Percentiles rank a stretch among this genome's conserved stretches.
Conservation (phyloP, 2,888 invertebrate species). For the Agrochola macilenta region DNA sequence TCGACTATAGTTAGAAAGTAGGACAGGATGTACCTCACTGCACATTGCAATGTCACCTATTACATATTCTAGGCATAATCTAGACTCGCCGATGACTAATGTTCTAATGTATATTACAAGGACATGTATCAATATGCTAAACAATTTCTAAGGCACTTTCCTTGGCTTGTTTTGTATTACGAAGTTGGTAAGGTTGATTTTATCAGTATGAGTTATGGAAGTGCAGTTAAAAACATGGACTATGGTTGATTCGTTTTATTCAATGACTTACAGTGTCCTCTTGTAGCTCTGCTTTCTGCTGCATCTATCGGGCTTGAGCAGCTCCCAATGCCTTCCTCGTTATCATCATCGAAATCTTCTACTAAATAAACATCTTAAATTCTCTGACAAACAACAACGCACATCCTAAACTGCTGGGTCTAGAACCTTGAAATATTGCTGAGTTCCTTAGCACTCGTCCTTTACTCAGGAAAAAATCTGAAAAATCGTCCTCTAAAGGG, state of each 20-base stretch:
- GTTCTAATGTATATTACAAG: slow-evolving; percentile 63
- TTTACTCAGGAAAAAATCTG: no score
- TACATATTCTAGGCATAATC: slow-evolving; percentile 63
- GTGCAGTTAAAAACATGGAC: neutral
- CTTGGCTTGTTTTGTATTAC: slow-evolving; percentile 25
- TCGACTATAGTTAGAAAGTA: slow-evolving; percentile 80
- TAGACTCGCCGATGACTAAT: slow-evolving; percentile 58
- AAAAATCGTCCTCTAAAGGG: no score
- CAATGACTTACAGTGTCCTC: neutral
- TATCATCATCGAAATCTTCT: neutral
- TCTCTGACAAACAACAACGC: no score
- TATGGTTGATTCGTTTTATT: neutral
- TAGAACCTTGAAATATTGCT: no score
- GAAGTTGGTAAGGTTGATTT: neutral
- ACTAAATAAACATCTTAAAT: no score
- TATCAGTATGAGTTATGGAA: neutral
- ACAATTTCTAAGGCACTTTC: slow-evolving; percentile 61
- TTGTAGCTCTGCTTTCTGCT: neutral
- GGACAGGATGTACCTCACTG: slow-evolving; percentile 79
- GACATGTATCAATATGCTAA: slow-evolving; percentile 57
- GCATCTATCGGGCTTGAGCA: neutral
- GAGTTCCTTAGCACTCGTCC: no score
- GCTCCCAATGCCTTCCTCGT: neutral
- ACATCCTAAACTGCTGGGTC: no score
- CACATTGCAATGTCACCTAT: slow-evolving; percentile 62